Evolutionary conservation across 2,888 invertebrate species (phyloP), one percentile per base, ranked within the genome.

Genomic region (Argynnis bischoffii): DNA sequence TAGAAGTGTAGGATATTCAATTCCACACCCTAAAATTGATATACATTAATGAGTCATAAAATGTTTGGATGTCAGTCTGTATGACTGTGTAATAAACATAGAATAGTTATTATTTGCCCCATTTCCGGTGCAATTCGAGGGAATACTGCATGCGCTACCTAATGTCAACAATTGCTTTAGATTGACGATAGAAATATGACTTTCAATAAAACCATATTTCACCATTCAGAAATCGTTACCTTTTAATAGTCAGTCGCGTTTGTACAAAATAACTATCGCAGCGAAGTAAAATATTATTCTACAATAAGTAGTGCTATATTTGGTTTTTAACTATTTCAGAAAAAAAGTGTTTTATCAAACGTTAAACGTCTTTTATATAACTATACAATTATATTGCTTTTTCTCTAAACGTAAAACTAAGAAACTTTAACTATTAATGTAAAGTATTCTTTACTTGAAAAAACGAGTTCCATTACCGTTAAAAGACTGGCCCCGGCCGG

Each of bases 381-480:
- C 21, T 21, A 26, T 26, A 26, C 4, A 26, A 26, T 26, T 26
- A 26, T 26, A 26, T 3, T 26, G 4, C 26, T 26, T 26, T 26
- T 26, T 26, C 26, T 26, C 26, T 2, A 59, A 59, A 59, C 26
- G 47, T 59, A 31, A n/a, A 59, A 48, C 48, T 26, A 5, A 48
- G 31, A 59, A 31, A n/a, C n/a, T 35, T 35, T 55, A 31, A 55
- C 46, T 46, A 41, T 57, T 46, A 41, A 31, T 31, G 47, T 3
- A 48, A 51, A 31, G 53, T 54, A 65, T 51, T 63, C 26, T 67
- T 63, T 31, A 16, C 15, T 67, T 76, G 76, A 80, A 75, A 77
- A 70, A 75, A 74, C 76, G 68, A 75, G 75, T 75, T 73, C 74
- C 75, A 77, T 76, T 85, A 87, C 88, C 88, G 89, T 88, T 88